Base-by-base conservation (phyloP, 2,113 vertebrate species). In the Raphicerus campestris region DNA sequence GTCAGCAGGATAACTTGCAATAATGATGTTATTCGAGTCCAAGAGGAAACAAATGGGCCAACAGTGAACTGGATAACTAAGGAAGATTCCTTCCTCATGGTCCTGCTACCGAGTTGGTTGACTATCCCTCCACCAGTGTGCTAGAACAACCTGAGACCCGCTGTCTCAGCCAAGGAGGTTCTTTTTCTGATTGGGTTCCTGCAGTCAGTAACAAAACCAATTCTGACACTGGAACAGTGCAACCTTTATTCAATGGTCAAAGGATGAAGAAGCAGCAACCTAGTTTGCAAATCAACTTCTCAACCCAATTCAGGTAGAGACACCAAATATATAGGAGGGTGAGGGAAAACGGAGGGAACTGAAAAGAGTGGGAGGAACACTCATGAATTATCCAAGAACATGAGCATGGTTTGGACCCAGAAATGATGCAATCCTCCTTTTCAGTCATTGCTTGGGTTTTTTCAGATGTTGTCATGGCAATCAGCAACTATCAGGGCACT, bases 41-140 rank as follows among this genome's bases (percentile, higher is more conserved):
- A 39, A 30, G 85, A 86, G 70, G 70, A 39, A 45, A 70, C 17
- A 88, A 32, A 30, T 17, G 45, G 53, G 32, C 32, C 70, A 51
- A 30, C 5, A 24, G 61, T 42, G 39, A 66, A 11, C 30, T 49
- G 47, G 61, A 63, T 85, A 55, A 66, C 26, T 26, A 89, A 66
- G 47, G 42, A 75, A 45, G 16, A 9, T 7, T 66, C 63, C 75
- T 28, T 58, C 81, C 42, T 70, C 3, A 2, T 55, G 10, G 10
- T n/a, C 30, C 49, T 51, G 30, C 49, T 51, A 9, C 3, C 0
- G 2, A 81, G 47, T n/a, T n/a, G 17, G 47, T n/a, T 0, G 0
- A 32, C 47, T 45, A 6, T 19, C 7, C 47, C 1, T 7, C 2
- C 19, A 13, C 47, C 3, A 6, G 47, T 11, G 47, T 51, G 30